These are phyloP conservation scores for Pogonocherus hispidulus DNA, from an alignment of 2,888 invertebrate genomes.

Conservation along the genomic window DNA sequence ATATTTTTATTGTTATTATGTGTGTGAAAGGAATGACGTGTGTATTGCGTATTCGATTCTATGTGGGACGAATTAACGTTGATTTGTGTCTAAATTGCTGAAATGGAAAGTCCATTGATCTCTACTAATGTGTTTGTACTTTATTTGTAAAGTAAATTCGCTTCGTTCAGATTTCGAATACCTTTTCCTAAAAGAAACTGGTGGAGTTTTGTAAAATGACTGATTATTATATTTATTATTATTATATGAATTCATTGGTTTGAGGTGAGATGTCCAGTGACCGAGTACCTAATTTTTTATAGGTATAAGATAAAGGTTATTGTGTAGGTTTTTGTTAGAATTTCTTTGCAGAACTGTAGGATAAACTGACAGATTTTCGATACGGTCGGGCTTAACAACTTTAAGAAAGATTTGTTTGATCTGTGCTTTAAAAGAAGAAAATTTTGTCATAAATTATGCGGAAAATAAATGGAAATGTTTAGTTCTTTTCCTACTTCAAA, in stretches of 20 bases:
- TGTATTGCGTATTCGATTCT: slow-evolving; percentile 25
- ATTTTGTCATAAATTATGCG: too few relatives aligned
- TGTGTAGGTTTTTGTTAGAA: background rate
- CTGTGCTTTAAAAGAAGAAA: too few relatives aligned
- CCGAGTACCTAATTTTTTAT: slow-evolving; percentile 56
- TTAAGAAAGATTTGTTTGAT: too few relatives aligned
- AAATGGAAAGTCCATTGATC: slow-evolving; percentile 46
- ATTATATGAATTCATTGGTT: slow-evolving; percentile 44
- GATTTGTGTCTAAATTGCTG: slow-evolving; percentile 3
- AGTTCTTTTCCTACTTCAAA: too few relatives aligned
- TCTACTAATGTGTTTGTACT: slow-evolving; percentile 40
- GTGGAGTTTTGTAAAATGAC: slow-evolving; percentile 42
- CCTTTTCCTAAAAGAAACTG: slow-evolving; percentile 41
- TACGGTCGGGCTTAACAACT: background rate
- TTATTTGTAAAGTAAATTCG: slow-evolving; percentile 31
- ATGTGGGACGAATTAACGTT: background rate
- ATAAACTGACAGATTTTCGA: background rate
- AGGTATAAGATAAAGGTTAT: background rate
- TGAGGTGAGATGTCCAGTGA: slow-evolving; percentile 48
- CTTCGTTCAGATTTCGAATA: slow-evolving; percentile 25
- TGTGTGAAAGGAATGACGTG: slow-evolving; percentile 34
- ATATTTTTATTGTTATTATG: slow-evolving; percentile 44
- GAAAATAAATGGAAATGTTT: too few relatives aligned
- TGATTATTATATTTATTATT: slow-evolving; percentile 41
- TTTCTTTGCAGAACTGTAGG: background rate